Evolutionary conservation across 2,113 vertebrate species (phyloP).

Genomic region (Tragelaphus buxtoni): DNA sequence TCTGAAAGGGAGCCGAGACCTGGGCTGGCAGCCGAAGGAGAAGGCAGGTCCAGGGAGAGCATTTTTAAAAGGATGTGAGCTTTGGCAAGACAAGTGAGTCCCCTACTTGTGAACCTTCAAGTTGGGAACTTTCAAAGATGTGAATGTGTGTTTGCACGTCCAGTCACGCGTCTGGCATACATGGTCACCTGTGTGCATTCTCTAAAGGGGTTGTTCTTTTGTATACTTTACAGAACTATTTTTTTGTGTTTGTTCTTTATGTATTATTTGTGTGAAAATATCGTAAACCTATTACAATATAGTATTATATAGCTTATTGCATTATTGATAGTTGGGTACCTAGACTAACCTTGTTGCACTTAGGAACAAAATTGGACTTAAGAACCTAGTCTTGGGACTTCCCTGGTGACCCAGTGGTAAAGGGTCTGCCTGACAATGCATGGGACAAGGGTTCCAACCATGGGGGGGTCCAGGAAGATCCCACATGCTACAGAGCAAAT

Average conservation of each 20-base stretch:
- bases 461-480: neutral
- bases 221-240: neutral
- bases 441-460: neutral
- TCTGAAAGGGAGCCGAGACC: neutral
- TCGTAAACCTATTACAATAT: neutral
- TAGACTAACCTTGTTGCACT: neutral
- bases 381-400: neutral
- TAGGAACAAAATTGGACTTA: neutral
- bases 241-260: neutral
- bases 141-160: neutral
- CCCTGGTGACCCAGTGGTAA: neutral
- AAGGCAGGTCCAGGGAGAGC: neutral
- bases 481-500: neutral
- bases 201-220: neutral
- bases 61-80: neutral
- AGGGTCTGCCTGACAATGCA: neutral
- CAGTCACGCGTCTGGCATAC: fast-evolving
- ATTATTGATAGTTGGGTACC: neutral
- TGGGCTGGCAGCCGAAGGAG: neutral
- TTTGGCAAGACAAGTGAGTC: neutral
- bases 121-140: neutral
- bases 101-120: neutral
- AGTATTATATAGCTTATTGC: neutral
- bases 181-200: neutral
- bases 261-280: neutral